phyloP scores from a whole-genome alignment of 1,140 invertebrate genomes.

The Kradibia gibbosae region DNA sequence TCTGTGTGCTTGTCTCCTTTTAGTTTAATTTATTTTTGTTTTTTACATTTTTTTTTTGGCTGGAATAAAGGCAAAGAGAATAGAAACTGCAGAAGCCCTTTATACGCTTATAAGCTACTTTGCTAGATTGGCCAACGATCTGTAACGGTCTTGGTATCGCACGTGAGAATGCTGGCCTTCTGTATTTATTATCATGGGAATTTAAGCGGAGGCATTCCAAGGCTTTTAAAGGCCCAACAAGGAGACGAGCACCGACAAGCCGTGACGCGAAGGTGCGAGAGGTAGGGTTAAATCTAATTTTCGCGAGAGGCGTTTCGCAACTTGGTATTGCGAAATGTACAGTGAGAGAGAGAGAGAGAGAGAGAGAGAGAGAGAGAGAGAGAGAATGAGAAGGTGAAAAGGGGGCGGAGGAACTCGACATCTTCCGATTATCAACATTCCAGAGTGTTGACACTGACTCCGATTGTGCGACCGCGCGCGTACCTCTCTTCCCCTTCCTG shows the following conservation, averaged over 20 bases:
- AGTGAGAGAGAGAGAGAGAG: slow-evolving; percentile 1
- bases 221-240: slow-evolving; percentile 9
- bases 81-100: neutral
- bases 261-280: slow-evolving; percentile 5
- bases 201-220: neutral
- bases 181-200: neutral
- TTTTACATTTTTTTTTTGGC: no score
- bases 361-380: slow-evolving; percentile 12
- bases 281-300: slow-evolving; percentile 1
- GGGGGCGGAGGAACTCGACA: slow-evolving; percentile 47
- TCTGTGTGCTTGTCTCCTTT: no score
- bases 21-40: no score
- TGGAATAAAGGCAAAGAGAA: neutral
- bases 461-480: slow-evolving; percentile 39
- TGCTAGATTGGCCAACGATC: no score
- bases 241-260: neutral
- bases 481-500: slow-evolving; percentile 47
- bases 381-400: neutral
- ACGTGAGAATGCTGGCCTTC: no score
- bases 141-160: no score
- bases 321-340: slow-evolving; percentile 13
- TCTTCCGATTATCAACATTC: slow-evolving; percentile 67
- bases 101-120: neutral
- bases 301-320: slow-evolving; percentile 34
- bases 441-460: slow-evolving; percentile 68